Base-by-base conservation (phyloP, 2,113 vertebrate genomes). In the human region DNA sequence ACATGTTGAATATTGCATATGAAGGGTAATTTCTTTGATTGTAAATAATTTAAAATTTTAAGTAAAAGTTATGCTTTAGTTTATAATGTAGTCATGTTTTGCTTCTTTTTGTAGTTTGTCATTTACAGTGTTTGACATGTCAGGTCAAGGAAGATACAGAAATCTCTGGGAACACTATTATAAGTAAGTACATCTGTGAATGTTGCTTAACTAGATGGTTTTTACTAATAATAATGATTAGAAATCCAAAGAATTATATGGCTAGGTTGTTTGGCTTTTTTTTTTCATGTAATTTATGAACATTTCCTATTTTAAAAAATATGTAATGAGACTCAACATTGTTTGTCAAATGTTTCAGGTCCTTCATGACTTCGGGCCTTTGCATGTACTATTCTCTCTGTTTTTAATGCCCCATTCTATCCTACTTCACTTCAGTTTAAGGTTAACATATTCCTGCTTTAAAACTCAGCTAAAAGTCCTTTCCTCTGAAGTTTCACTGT, bases 91-190 rank as follows among this genome's bases (percentile, higher is more conserved):
- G 16, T 92, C 43, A 88, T 92, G 8, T 35, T 96, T 95, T 96
- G 40, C 18, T 16, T 64, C 93, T 12, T 75, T 95, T 91, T 96
- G 30, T 98, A 99, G 99, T 98, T 99, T 99, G 95, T 99, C 99
- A 90, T 99, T 99, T 98, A 99, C 99, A 93, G 99, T 99, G 86
- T 99, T 99, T 98, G 99, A 99, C 98, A 99, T 99, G 99, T 99
- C 99, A 61, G 99, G 99, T 96, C 99, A 99, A 98, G 99, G 99
- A 92, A 99, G 99, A 98, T 99, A 99, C 98, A 99, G 99, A 99
- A 99, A 99, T 98, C 99, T 99, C 25, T 99, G 99, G 99, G 99
- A 99, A 85, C 99, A 99, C 98, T 99, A 99, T 98, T 99, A 99
- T 98, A 99, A 99, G 99, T 99, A 98, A 99, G 99, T 98, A 48